Percentiles rank a stretch among this genome's conserved stretches.
Conservation (phyloP, 2,113 vertebrate species). For the Rhinoptilus africanus region DNA sequence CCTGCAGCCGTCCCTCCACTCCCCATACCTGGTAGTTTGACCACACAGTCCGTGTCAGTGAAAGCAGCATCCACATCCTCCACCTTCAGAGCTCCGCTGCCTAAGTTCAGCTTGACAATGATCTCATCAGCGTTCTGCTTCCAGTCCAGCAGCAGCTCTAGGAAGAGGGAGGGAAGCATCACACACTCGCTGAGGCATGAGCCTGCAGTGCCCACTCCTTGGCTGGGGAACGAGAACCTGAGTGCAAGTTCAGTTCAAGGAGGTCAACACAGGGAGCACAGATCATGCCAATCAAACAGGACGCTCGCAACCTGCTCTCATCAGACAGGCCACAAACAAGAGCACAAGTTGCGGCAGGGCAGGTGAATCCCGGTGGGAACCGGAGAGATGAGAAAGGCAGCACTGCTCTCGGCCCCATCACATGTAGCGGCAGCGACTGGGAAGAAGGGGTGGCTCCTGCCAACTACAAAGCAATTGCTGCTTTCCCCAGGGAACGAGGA, state of each 20-base stretch:
- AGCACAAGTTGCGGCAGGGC: not conserved
- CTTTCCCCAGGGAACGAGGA: slow-evolving; percentile 9
- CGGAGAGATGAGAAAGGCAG: not conserved
- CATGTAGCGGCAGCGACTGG: not conserved
- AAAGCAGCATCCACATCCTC: slow-evolving; percentile 86
- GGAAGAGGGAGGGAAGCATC: not conserved
- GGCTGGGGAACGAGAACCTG: not conserved
- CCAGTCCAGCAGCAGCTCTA: slow-evolving; percentile 93
- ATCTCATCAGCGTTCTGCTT: slow-evolving; percentile 92
- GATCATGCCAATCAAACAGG: not conserved
- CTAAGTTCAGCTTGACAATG: slow-evolving; percentile 86
- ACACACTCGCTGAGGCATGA: not conserved
- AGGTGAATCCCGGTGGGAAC: not conserved
- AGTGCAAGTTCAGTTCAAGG: not conserved
- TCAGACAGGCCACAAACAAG: not conserved
- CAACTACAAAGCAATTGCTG: not conserved
- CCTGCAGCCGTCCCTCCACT: not conserved
- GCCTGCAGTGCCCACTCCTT: not conserved
- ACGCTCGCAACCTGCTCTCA: not conserved
- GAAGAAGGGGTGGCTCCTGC: not conserved
- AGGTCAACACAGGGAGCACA: not conserved
- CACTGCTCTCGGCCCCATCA: not conserved
- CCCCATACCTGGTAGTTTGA: slow-evolving; percentile 85
- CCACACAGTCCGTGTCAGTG: slow-evolving; percentile 86
- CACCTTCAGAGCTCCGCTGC: slow-evolving; percentile 74